Evolutionary conservation across 2,113 vertebrate genomes (phyloP), one percentile per base, ranked within the genome.

Genomic region (Ascaphus truei): DNA sequence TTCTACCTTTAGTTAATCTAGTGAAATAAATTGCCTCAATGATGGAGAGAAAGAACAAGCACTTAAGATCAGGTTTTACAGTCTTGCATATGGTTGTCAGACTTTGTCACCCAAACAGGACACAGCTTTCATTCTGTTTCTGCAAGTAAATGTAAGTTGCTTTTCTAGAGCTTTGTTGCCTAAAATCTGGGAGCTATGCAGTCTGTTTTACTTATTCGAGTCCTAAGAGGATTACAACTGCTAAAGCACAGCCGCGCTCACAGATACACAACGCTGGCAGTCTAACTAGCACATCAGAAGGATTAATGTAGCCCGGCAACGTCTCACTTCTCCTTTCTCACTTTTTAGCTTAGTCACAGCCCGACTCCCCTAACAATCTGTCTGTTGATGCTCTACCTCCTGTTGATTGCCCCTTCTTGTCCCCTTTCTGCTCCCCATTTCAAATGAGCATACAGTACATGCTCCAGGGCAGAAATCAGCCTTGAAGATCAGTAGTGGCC

Each of bases 161-260:
- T 68, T 68, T 59, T 22, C 9, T 37, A 36, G 27, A 51, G 53
- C 33, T 68, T 33, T 29, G 27, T 59, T 51, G 23, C 66, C 41
- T 59, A 37, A 59, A 68, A 68, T 59, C 66, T 59, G 39, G 18
- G 20, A 58, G 27, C 65, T 36, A 15, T 57, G 52, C 37, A 61
- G 29, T 30, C 55, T 58, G 41, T 23, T 68, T 68, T 68, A 37
- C 43, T 68, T 50, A 50, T 59, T 50, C 11, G 3, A 30, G 48
- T 50, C 41, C 41, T 59, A 68, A 68, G 66, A 68, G 66, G 66
- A 68, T 68, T 68, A 59, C 66, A 68, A 50, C 55, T 68, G 66
- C 31, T 59, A 68, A 59, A 68, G 55, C 55, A 50, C 43, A 68
- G 31, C 30, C 23, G n/a, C 30, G 15, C 66, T 68, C 30, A 37